Conservation (phyloP, 2,888 invertebrate genomes). For the Oscheius sp. region DNA sequence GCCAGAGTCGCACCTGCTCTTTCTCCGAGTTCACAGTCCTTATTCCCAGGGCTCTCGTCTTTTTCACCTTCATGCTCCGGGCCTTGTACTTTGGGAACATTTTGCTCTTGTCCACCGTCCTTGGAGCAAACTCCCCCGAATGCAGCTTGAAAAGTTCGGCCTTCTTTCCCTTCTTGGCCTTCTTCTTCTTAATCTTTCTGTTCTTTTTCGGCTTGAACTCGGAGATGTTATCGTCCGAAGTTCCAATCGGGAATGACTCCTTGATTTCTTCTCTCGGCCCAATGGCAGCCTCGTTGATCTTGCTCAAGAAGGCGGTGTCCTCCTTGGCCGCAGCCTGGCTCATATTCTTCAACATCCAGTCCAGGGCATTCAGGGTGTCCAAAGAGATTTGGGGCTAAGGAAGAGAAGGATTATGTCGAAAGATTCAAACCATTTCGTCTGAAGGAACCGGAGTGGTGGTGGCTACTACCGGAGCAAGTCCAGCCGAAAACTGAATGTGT, state of each 20-base stretch:
- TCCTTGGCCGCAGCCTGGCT: constrained; percentile 59
- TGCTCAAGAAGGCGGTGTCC: constrained; percentile 28
- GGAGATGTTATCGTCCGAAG: not conserved
- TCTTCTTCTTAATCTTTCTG: constrained; percentile 14
- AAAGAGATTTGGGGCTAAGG: constrained; percentile 44
- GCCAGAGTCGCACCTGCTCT: not conserved
- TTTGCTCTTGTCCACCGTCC: constrained; percentile 12
- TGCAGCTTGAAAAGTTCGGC: constrained; percentile 15
- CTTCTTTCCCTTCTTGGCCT: constrained; percentile 27
- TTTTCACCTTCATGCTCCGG: constrained; percentile 12
- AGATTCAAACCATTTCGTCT: not conserved
- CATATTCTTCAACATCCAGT: constrained; percentile 72
- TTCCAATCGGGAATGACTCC: constrained; percentile 14
- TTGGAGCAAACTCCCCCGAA: constrained; percentile 28
- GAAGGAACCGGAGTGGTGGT: constrained; percentile 26
- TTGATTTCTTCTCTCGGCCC: constrained; percentile 5
- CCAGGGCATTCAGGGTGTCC: constrained; percentile 68
- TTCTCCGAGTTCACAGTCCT: constrained; percentile 33
- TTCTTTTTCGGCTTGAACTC: not conserved
- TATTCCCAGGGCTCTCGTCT: constrained; percentile 31
- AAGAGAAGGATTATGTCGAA: not conserved
- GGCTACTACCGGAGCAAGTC: not conserved
- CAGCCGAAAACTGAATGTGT: not conserved
- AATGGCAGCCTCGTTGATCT: constrained; percentile 6
- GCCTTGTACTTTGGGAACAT: constrained; percentile 38